phyloP scores from a whole-genome alignment of 2,888 invertebrate species.

The Phania funesta region DNA sequence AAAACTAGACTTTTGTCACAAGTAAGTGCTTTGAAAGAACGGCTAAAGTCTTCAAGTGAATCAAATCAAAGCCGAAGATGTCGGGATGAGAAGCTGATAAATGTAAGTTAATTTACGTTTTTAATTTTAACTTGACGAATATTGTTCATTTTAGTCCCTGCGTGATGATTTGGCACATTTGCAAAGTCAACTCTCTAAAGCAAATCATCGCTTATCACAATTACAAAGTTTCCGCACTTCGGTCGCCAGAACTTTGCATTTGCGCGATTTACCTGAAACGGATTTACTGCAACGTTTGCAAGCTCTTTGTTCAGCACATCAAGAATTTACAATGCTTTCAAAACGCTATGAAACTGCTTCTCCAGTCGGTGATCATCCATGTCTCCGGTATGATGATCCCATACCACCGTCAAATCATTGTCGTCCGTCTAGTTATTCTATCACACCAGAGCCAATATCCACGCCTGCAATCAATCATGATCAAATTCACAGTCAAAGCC shows the following conservation, averaged over 20 bases:
- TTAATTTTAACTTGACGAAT: background rate
- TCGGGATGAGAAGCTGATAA: constrained; percentile 79
- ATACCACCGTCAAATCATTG: constrained; percentile 77
- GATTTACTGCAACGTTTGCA: constrained; percentile 89
- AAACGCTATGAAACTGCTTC: constrained; percentile 84
- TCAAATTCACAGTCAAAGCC: constrained; percentile 10
- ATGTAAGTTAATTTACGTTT: constrained; percentile 71
- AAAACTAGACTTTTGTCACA: constrained; percentile 83
- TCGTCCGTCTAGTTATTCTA: constrained; percentile 71
- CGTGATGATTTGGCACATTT: constrained; percentile 88
- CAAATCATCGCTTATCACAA: constrained; percentile 88
- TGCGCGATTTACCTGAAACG: constrained; percentile 87
- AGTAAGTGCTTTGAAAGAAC: constrained; percentile 75
- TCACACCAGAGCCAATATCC: constrained; percentile 32
- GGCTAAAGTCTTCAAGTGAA: constrained; percentile 77
- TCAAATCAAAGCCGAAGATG: constrained; percentile 78
- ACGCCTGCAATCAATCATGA: background rate
- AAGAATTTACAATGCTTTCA: constrained; percentile 92
- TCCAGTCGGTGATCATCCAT: constrained; percentile 79
- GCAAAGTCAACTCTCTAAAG: constrained; percentile 87
- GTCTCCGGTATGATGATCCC: constrained; percentile 78
- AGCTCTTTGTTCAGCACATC: constrained; percentile 91
- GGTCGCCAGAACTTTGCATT: constrained; percentile 87
- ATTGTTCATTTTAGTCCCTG: constrained; percentile 81
- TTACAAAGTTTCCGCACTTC: constrained; percentile 88